Evolutionary conservation across 2,888 invertebrate genomes (phyloP).

Genomic region (Rapana venosa): DNA sequence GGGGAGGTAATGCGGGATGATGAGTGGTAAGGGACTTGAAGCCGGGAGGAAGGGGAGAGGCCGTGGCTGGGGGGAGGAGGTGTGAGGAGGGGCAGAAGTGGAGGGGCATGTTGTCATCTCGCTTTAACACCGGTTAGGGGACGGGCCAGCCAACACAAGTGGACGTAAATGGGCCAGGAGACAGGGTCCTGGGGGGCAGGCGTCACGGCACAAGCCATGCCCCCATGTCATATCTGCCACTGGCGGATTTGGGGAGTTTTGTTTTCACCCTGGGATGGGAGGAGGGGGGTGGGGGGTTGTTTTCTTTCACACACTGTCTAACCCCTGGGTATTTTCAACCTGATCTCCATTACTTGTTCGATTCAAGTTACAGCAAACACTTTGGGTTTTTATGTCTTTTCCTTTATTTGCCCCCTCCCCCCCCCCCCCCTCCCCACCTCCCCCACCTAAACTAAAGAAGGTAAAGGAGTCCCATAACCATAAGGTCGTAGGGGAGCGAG

Average conservation of each 20-base stretch:
- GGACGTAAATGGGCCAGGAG: conserved; percentile 15
- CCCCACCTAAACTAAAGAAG: too few relatives aligned
- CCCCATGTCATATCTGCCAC: not conserved
- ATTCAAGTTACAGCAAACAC: too few relatives aligned
- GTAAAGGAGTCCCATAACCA: too few relatives aligned
- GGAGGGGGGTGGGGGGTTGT: too few relatives aligned
- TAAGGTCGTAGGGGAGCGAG: too few relatives aligned
- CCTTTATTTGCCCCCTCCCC: too few relatives aligned
- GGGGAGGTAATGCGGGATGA: conserved; percentile 32
- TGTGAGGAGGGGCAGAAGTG: not conserved
- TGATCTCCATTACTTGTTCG: too few relatives aligned
- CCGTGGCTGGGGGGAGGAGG: not conserved
- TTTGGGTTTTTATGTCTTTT: too few relatives aligned
- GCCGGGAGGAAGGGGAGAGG: not conserved
- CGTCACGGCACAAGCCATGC: not conserved
- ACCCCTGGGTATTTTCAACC: too few relatives aligned
- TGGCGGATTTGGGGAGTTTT: not conserved
- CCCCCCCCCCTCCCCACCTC: too few relatives aligned
- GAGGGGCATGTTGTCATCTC: conserved; percentile 12
- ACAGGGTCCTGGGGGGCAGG: not conserved
- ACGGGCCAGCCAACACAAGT: not conserved
- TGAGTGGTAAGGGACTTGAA: conserved; percentile 35
- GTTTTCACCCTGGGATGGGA: too few relatives aligned
- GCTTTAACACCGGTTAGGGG: conserved; percentile 2
- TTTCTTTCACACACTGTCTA: too few relatives aligned